A percentile compares a stretch with the other conserved stretches of the same genome.
Evolutionary conservation across 35 echinoderm and acorn worm species (phyloP).

Genomic region (Patiria miniata): DNA sequence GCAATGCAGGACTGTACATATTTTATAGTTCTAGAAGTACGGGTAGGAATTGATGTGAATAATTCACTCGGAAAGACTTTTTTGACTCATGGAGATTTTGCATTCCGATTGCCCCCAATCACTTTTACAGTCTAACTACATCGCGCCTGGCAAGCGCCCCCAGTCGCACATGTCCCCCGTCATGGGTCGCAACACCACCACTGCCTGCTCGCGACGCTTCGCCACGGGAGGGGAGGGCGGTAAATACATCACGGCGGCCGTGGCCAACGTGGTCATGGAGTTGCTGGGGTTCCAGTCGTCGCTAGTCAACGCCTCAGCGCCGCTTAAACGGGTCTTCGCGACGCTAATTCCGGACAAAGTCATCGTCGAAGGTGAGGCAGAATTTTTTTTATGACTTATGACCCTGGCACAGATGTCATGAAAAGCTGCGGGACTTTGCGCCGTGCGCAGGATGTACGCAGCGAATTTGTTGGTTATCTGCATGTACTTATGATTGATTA

Average conservation of each 20-base stretch:
- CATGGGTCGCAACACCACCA: conserved; percentile 65
- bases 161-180: conserved; percentile 73
- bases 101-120: neutral
- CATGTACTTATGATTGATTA: neutral
- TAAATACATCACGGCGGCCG: conserved; percentile 25
- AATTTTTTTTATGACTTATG: neutral
- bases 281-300: conserved; percentile 40
- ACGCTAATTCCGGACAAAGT: conserved; percentile 22
- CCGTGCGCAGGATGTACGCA: neutral
- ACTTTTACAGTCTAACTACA: conserved; percentile 64
- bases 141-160: conserved; percentile 63
- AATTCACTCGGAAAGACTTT: neutral
- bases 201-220: conserved; percentile 56
- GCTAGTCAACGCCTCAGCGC: conserved; percentile 10
- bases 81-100: neutral
- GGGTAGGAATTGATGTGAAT: no score
- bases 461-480: neutral
- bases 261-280: conserved; percentile 50
- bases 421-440: neutral
- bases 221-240: conserved; percentile 47
- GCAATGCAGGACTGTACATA: no score
- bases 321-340: neutral
- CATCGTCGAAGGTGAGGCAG: conserved; percentile 43
- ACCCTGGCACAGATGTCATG: neutral
- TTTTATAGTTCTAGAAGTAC: no score